These are phyloP conservation scores for Drosophila equinoxialis DNA, from an alignment of 1,140 invertebrate species.

Conservation along the genomic window DNA sequence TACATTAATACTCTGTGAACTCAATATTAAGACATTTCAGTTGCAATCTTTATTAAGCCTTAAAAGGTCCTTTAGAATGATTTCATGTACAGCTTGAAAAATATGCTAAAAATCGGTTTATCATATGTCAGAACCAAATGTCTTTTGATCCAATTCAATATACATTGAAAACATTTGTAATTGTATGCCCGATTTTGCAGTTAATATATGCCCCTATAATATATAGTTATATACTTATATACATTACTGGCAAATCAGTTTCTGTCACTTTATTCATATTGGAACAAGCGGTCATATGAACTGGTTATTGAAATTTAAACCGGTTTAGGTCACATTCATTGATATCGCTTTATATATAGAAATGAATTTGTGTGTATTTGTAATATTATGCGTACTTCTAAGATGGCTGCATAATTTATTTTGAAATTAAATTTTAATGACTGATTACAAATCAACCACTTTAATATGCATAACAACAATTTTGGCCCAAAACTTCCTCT, in stretches of 20 bases:
- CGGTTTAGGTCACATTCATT: not conserved
- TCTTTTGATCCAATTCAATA: too few species aligned
- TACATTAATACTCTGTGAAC: too few species aligned
- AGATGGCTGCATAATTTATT: slow-evolving; percentile 7
- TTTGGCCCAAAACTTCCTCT: slow-evolving; percentile 31
- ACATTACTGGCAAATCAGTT: not conserved
- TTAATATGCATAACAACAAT: slow-evolving; percentile 43
- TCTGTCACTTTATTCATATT: not conserved
- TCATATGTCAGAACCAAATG: too few species aligned
- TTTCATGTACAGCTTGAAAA: too few species aligned
- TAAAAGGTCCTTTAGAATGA: too few species aligned
- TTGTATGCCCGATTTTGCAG: too few species aligned
- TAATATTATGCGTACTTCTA: slow-evolving; percentile 11
- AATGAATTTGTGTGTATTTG: not conserved
- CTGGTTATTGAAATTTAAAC: not conserved
- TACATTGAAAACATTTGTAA: too few species aligned
- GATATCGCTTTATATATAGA: not conserved
- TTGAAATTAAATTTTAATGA: slow-evolving; percentile 34
- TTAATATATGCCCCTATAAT: not conserved
- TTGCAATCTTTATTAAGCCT: too few species aligned
- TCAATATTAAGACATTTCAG: too few species aligned
- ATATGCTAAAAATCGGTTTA: too few species aligned
- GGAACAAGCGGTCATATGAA: slow-evolving; percentile 1
- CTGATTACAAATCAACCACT: slow-evolving; percentile 21
- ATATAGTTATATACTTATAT: not conserved